These are phyloP conservation scores for Phania funesta DNA, from an alignment of 2,888 invertebrate species.

Conservation along the genomic window DNA sequence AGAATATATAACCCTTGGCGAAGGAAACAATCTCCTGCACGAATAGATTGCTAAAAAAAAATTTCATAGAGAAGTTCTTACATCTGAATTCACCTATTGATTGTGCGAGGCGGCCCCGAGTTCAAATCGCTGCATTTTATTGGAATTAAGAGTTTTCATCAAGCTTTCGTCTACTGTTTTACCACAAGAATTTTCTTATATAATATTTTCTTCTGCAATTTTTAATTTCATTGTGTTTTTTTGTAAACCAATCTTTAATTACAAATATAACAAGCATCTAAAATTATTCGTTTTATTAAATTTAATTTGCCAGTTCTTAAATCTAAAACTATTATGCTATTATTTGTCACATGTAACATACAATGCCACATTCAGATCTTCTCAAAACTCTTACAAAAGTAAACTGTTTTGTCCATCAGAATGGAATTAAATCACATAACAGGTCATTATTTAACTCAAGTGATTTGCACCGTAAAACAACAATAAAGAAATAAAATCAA, in stretches of 20 bases:
- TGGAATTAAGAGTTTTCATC: too few species aligned
- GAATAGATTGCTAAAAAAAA: too few species aligned
- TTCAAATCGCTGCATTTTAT: too few species aligned
- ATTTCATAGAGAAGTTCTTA: too few species aligned
- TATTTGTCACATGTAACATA: background rate
- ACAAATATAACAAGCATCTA: background rate
- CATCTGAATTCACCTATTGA: too few species aligned
- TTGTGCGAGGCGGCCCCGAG: too few species aligned
- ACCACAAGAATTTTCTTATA: too few species aligned
- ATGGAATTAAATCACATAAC: background rate
- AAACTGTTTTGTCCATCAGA: background rate
- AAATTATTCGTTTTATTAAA: background rate
- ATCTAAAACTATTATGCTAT: background rate
- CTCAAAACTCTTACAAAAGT: background rate
- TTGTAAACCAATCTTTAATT: background rate
- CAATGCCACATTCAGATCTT: background rate
- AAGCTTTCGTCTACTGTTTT: too few species aligned
- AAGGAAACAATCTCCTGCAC: too few species aligned
- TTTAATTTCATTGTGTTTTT: background rate
- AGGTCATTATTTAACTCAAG: constrained; percentile 53
- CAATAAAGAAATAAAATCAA: constrained; percentile 24
- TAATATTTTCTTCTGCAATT: too few species aligned
- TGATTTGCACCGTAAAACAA: constrained; percentile 48
- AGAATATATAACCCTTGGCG: too few species aligned
- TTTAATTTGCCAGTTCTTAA: constrained; percentile 19